Conservation (phyloP, 2,113 vertebrate genomes). For the Cynoglossus semilaevis region DNA sequence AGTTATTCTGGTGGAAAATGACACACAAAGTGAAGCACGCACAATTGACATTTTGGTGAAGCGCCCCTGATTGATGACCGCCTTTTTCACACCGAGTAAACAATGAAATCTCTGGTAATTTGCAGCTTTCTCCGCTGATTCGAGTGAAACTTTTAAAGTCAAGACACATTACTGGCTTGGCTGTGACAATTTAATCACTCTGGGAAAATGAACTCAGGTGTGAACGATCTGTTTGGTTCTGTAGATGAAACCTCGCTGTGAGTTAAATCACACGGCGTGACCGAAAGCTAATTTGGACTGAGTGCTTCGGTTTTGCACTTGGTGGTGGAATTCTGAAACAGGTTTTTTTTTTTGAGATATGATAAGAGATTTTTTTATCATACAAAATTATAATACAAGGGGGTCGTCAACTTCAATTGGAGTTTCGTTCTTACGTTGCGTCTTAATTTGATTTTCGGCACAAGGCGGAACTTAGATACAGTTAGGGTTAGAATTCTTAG, state of each 20-base stretch:
- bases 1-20: not conserved
- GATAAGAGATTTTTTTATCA: too few relatives aligned
- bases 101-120: constrained; percentile 53
- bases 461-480: too few relatives aligned
- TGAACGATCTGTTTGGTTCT: constrained; percentile 47
- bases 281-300: constrained; percentile 26
- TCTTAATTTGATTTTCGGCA: too few relatives aligned
- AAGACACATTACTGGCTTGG: constrained; percentile 51
- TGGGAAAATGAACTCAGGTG: constrained; percentile 49
- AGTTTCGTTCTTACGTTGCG: too few relatives aligned
- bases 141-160: constrained; percentile 56
- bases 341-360: too few relatives aligned
- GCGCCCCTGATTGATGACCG: constrained; percentile 57
- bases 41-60: constrained; percentile 62
- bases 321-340: not conserved
- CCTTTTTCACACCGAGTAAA: constrained; percentile 33
- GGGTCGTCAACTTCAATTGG: too few relatives aligned
- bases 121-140: constrained; percentile 41
- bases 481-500: too few relatives aligned
- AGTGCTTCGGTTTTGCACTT: constrained; percentile 6
- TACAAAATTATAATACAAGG: too few relatives aligned
- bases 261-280: constrained; percentile 6
- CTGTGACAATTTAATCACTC: constrained; percentile 70
- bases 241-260: constrained; percentile 34
- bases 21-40: constrained; percentile 11